Evolutionary conservation across 2,113 vertebrate genomes (phyloP).

Genomic region (Antigone vipio): DNA sequence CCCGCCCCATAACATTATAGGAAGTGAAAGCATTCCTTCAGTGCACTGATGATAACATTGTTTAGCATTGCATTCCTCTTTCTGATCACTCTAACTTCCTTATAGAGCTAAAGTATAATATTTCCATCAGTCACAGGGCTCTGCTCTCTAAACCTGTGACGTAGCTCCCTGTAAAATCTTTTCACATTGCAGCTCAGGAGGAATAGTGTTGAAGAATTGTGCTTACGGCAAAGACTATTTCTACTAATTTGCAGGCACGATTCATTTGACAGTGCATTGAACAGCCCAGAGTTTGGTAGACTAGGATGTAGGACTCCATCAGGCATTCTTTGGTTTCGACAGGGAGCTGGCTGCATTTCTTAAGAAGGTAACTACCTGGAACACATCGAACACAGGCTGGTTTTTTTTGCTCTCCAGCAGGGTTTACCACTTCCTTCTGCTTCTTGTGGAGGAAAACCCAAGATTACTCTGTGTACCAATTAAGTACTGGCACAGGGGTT

Average conservation of each 20-base stretch:
- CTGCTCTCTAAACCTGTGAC: neutral
- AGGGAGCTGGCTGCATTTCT: neutral
- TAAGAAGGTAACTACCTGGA: neutral
- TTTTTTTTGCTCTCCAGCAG: neutral
- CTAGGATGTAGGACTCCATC: neutral
- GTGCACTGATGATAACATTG: conserved; percentile 7
- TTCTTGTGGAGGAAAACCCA: neutral
- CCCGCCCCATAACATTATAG: neutral
- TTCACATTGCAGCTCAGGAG: neutral
- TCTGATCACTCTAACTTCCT: neutral
- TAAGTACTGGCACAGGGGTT: neutral
- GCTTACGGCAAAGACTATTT: neutral
- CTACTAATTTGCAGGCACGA: neutral
- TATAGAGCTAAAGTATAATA: neutral
- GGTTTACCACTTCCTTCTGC: neutral
- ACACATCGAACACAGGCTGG: neutral
- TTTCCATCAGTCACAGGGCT: neutral
- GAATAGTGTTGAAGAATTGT: neutral
- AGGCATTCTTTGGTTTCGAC: neutral
- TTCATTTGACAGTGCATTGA: neutral
- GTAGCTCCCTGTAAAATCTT: neutral
- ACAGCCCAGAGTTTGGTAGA: neutral
- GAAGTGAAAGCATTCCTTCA: conserved; percentile 46
- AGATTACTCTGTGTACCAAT: neutral
- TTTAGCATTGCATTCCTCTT: conserved; percentile 46